phyloP scores from a whole-genome alignment of 2,797 vertebrate species.

The Hephaestus fuliginosus region DNA sequence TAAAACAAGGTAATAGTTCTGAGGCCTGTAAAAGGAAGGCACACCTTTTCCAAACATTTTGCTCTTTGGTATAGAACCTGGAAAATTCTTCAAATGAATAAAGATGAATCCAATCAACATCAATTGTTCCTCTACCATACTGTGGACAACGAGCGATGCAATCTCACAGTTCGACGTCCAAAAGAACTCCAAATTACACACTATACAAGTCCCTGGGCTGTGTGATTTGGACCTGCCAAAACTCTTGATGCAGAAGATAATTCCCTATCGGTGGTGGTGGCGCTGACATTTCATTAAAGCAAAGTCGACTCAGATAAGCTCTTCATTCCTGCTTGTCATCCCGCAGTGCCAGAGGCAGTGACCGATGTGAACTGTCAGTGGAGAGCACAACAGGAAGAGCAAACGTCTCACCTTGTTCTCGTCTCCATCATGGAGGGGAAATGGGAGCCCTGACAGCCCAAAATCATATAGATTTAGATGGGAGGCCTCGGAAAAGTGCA shows the following conservation, averaged over 20 bases:
- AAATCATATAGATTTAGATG: slow-evolving; percentile 12
- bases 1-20: too few relatives aligned
- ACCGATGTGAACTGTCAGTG: slow-evolving; percentile 59
- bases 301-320: slow-evolving; percentile 49
- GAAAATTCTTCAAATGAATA: too few relatives aligned
- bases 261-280: slow-evolving; percentile 37
- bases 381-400: slow-evolving; percentile 44
- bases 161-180: slow-evolving; percentile 17
- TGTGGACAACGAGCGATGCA: slow-evolving; percentile 30
- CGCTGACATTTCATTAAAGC: slow-evolving; percentile 67
- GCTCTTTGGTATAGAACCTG: neutral
- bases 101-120: slow-evolving; percentile 30
- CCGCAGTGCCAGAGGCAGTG: slow-evolving; percentile 41
- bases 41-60: slow-evolving; percentile 17
- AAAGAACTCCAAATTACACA: slow-evolving; percentile 18
- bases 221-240: slow-evolving; percentile 56
- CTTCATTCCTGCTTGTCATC: slow-evolving; percentile 52
- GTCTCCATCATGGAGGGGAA: slow-evolving; percentile 37
- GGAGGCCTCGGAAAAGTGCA: slow-evolving; percentile 14
- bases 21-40: neutral
- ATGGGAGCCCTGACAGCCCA: slow-evolving; percentile 33
- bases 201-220: slow-evolving; percentile 13
- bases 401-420: slow-evolving; percentile 44
- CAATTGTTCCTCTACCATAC: slow-evolving; percentile 2
- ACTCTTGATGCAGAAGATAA: slow-evolving; percentile 56